Evolutionary conservation across 1,140 invertebrate genomes (phyloP).

Genomic region (Drosophila serrata): DNA sequence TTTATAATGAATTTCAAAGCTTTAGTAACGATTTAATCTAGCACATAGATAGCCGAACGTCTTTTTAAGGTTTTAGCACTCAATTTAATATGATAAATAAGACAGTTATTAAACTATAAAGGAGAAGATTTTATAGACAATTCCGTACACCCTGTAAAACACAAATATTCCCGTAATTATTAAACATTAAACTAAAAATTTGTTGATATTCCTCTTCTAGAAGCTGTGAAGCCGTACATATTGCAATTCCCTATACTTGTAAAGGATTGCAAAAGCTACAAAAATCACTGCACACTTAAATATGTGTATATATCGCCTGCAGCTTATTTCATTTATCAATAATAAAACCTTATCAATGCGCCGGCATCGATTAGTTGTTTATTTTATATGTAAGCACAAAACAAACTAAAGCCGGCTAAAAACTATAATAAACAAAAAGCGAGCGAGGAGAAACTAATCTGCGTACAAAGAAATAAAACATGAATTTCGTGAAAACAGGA

Average conservation of each 20-base stretch:
- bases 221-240: conserved; percentile 2
- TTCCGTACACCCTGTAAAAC: background rate
- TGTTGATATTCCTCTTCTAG: too few relatives aligned
- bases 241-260: background rate
- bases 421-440: conserved; percentile 11
- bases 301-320: background rate
- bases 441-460: background rate
- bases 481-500: conserved; percentile 1
- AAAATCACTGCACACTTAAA: background rate
- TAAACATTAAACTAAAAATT: too few relatives aligned
- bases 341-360: conserved; percentile 28
- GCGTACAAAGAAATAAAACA: background rate
- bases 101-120: background rate
- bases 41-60: background rate
- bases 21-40: too few relatives aligned
- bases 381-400: background rate
- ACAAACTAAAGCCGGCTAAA: conserved; percentile 9
- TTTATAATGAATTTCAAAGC: background rate
- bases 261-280: background rate
- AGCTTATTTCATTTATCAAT: conserved; percentile 17
- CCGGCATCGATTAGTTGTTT: conserved; percentile 42
- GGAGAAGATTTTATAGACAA: background rate
- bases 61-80: background rate
- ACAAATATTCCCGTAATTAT: background rate
- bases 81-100: background rate